Conservation (phyloP, 1,140 invertebrate species). For the Drosophila pallidifrons region DNA sequence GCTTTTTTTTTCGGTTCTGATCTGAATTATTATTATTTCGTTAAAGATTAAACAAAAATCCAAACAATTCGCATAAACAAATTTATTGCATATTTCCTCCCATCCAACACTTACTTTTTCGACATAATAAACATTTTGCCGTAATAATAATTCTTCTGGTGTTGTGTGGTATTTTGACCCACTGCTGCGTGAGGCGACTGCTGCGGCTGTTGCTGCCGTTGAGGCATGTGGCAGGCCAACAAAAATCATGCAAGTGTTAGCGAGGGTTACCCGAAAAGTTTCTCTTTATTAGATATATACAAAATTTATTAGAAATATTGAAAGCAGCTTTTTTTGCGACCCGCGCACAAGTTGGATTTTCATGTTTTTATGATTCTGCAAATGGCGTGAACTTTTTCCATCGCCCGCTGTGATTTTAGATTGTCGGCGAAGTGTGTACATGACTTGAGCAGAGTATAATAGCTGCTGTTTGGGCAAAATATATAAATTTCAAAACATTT, state of each 20-base stretch:
- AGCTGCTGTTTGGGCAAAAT: neutral
- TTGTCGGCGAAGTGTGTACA: constrained; percentile 31
- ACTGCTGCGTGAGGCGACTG: constrained; percentile 62
- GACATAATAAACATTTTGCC: constrained; percentile 71
- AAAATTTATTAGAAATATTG: constrained; percentile 13
- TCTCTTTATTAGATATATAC: too few species aligned
- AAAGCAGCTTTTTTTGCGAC: constrained; percentile 32
- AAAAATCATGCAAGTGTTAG: constrained; percentile 5
- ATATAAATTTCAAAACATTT: constrained; percentile 9
- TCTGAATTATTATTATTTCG: constrained; percentile 21
- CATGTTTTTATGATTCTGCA: constrained; percentile 58
- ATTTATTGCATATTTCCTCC: constrained; percentile 45
- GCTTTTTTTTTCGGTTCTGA: neutral
- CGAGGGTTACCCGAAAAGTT: constrained; percentile 1
- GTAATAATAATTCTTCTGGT: constrained; percentile 50
- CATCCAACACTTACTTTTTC: constrained; percentile 31
- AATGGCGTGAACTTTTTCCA: constrained; percentile 75
- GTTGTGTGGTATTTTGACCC: constrained; percentile 43
- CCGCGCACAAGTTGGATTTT: neutral
- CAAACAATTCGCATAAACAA: constrained; percentile 49
- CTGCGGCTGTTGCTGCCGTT: neutral
- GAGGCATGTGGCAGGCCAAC: constrained; percentile 55
- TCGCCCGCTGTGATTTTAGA: constrained; percentile 61
- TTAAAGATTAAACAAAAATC: constrained; percentile 39
- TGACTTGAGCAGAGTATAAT: constrained; percentile 29